Percentiles rank a stretch among this genome's conserved stretches.
phyloP scores from a whole-genome alignment of 2,888 invertebrate genomes.

The Psococerastis gibbosa region DNA sequence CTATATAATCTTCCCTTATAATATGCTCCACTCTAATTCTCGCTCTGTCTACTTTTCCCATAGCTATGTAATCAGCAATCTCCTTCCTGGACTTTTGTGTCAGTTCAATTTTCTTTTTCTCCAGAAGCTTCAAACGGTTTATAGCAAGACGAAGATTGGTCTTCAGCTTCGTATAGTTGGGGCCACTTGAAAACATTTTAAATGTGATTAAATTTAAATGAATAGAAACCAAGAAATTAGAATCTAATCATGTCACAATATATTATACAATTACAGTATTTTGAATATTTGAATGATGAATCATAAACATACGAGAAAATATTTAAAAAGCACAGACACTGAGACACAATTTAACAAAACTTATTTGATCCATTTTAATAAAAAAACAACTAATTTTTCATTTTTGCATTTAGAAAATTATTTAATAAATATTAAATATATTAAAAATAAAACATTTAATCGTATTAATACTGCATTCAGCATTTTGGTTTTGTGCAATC shows the following conservation, averaged over 20 bases:
- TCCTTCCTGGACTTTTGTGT: conserved; percentile 91
- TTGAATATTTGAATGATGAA: too few relatives aligned
- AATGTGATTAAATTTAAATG: not conserved
- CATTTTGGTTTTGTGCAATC: too few relatives aligned
- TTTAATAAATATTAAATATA: not conserved
- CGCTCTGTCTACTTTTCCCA: conserved; percentile 73
- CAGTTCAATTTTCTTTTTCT: conserved; percentile 95
- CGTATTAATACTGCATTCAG: too few relatives aligned
- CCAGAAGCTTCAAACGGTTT: conserved; percentile 82
- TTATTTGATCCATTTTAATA: not conserved
- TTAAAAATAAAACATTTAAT: not conserved
- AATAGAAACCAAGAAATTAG: not conserved
- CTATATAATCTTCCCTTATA: conserved; percentile 95
- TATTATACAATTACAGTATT: too few relatives aligned
- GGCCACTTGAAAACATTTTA: conserved; percentile 74
- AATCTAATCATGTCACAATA: too few relatives aligned
- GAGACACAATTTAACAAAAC: too few relatives aligned
- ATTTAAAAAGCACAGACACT: too few relatives aligned
- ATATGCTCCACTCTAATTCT: conserved; percentile 97
- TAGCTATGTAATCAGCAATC: conserved; percentile 87
- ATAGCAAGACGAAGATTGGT: conserved; percentile 85
- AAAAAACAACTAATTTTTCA: not conserved
- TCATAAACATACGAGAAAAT: too few relatives aligned
- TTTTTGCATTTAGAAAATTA: not conserved
- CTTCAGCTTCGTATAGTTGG: conserved; percentile 90